These are phyloP conservation scores for Eupithecia inturbata DNA, from an alignment of 2,888 invertebrate species.

Conservation along the genomic window DNA sequence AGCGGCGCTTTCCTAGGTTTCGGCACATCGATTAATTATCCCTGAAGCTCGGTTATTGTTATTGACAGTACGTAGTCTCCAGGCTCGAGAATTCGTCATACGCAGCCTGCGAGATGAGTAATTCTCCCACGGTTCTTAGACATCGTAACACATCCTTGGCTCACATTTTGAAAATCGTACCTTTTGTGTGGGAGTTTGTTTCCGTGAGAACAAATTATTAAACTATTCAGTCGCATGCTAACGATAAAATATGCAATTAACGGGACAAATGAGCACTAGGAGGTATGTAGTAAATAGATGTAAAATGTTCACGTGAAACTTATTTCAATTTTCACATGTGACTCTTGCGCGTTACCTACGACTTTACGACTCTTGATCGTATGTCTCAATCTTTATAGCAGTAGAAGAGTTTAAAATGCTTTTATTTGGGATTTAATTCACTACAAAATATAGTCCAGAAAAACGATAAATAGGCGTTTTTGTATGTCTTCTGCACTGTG, in stretches of 20 bases:
- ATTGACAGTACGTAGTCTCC: slow-evolving; percentile 57
- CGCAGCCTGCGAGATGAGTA: slow-evolving; percentile 59
- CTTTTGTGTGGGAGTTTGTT: slow-evolving; percentile 76
- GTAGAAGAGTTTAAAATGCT: not conserved
- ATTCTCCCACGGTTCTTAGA: slow-evolving; percentile 75
- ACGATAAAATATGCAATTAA: slow-evolving; percentile 30
- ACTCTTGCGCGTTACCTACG: slow-evolving; percentile 3
- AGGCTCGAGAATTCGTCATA: slow-evolving; percentile 56
- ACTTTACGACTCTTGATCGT: not conserved
- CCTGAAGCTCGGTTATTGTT: slow-evolving; percentile 56
- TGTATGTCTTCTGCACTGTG: not conserved
- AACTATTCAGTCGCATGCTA: slow-evolving; percentile 58
- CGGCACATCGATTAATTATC: slow-evolving; percentile 52
- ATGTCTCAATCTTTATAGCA: not conserved
- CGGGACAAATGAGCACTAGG: slow-evolving; percentile 29
- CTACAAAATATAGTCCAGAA: not conserved
- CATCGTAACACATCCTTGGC: slow-evolving; percentile 77
- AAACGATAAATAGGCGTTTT: not conserved
- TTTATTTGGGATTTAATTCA: too few species aligned
- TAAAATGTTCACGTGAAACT: slow-evolving; percentile 11
- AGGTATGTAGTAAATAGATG: slow-evolving; percentile 14
- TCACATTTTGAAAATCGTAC: slow-evolving; percentile 79
- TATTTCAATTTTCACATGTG: slow-evolving; percentile 13
- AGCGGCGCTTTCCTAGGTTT: slow-evolving; percentile 58
- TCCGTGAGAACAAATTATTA: slow-evolving; percentile 77